Base-by-base conservation (phyloP, 2,113 vertebrate species). In the Brachyhypopomus gauderio region DNA sequence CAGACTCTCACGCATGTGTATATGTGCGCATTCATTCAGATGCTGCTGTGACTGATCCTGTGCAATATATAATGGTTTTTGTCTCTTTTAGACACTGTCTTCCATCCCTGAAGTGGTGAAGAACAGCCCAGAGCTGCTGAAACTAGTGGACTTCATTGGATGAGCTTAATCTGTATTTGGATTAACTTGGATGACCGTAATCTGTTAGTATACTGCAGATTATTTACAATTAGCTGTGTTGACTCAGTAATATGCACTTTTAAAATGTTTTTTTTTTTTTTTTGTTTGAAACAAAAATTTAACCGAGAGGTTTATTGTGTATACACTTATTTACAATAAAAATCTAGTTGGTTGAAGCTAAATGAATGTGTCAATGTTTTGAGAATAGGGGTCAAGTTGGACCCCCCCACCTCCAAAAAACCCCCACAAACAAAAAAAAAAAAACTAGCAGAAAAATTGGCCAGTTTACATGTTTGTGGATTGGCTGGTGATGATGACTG, bases 121-220 rank as follows among this genome's bases (percentile, higher is more conserved):
- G 62, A 84, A 66, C 5, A 92, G 88, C 70, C 87, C 89, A 41
- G 87, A 89, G 1, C 90, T 94, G 2, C 85, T 90, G 56, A 84
- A 88, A 63, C 91, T 94, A 25, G 20, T 87, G 5, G 86, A 91
- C 22, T 94, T 89, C 78, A 88, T 94, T 5, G 89, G 90, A 52
- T 89, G 62, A 85, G 27, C 19, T 64, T 34, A 45, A 23, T 30
- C 14, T 19, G 8, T 72, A 14, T 0, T 0, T 27, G 55, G 23
- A 19, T 20, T 56, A 11, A 19, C 0, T 45, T 12, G 9, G 9
- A 52, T 52, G 9, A 52, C 12, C 9, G 7, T 41, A 8, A 41
- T 41, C 9, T 8, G 3, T 41, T 30, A 30, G 30, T 1, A 30
- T 3, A 30, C 30, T 30, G 30, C 30, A 30, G 20, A 75, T 5